Evolutionary conservation across 2,113 vertebrate species (phyloP).

Genomic region (Xenopus laevis): DNA sequence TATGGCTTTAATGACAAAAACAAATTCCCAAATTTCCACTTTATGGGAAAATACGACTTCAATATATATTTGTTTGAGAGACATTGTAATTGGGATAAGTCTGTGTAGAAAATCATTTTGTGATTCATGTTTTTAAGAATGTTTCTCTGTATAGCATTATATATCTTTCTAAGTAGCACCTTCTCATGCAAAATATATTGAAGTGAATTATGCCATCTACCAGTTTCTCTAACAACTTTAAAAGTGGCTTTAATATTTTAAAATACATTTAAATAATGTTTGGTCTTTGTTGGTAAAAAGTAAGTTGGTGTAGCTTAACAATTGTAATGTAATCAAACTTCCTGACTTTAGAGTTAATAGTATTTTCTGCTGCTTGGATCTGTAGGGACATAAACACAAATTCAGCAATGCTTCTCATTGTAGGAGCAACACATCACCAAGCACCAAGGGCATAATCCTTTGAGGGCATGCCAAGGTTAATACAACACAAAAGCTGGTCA

Average conservation of each 20-base stretch:
- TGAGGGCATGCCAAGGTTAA: no score
- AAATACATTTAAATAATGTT: background rate
- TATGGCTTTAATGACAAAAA: slow-evolving; percentile 38
- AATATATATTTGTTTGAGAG: slow-evolving; percentile 19
- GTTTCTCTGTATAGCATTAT: background rate
- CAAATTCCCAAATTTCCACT: slow-evolving; percentile 12
- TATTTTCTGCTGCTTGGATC: background rate
- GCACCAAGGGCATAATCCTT: background rate
- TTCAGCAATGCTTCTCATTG: background rate
- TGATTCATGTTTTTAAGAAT: background rate
- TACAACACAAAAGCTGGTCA: no score
- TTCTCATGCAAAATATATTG: background rate
- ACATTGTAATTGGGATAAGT: background rate
- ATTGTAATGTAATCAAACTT: background rate
- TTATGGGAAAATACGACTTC: slow-evolving; percentile 10
- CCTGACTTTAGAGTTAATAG: background rate
- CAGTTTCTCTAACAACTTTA: background rate
- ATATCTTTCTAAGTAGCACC: background rate
- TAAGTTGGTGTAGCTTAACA: background rate
- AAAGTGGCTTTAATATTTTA: background rate
- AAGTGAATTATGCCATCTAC: background rate
- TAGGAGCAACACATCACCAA: background rate
- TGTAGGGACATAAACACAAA: background rate
- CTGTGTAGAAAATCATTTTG: slow-evolving; percentile 3
- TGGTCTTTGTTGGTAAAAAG: background rate